phyloP scores from a whole-genome alignment of 2,113 vertebrate species.

The Gobiocypris rarus region DNA sequence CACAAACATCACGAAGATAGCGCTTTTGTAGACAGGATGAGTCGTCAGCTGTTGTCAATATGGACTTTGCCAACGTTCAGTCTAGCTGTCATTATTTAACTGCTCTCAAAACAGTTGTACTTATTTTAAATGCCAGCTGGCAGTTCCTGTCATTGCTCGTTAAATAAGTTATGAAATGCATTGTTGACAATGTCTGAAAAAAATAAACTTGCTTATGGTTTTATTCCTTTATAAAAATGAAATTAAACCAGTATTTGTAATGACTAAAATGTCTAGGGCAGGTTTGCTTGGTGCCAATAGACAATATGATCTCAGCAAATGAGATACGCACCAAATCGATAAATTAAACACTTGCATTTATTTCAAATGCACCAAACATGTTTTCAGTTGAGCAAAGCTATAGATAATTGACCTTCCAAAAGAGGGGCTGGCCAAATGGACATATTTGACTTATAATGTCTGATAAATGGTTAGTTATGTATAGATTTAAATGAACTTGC shows the following conservation, averaged over 20 bases:
- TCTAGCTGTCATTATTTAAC: constrained; percentile 24
- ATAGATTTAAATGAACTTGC: neutral
- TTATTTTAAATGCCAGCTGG: neutral
- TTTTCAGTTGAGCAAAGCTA: neutral
- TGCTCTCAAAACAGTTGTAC: neutral
- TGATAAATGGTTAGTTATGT: neutral
- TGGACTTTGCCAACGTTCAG: neutral
- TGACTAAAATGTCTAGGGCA: neutral
- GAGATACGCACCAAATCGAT: neutral
- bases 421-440: neutral
- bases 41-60: neutral
- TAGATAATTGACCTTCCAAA: neutral
- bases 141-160: neutral
- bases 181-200: neutral
- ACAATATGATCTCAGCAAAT: neutral
- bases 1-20: neutral
- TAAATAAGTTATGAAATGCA: neutral
- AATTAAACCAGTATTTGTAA: too few relatives aligned
- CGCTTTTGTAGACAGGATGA: neutral
- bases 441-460: neutral
- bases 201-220: neutral
- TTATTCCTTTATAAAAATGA: constrained; percentile 9
- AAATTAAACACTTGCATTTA: neutral
- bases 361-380: neutral
- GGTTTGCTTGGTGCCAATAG: neutral